Evolutionary conservation across 2,888 invertebrate genomes (phyloP).

Genomic region (Caenorhabditis virilis): DNA sequence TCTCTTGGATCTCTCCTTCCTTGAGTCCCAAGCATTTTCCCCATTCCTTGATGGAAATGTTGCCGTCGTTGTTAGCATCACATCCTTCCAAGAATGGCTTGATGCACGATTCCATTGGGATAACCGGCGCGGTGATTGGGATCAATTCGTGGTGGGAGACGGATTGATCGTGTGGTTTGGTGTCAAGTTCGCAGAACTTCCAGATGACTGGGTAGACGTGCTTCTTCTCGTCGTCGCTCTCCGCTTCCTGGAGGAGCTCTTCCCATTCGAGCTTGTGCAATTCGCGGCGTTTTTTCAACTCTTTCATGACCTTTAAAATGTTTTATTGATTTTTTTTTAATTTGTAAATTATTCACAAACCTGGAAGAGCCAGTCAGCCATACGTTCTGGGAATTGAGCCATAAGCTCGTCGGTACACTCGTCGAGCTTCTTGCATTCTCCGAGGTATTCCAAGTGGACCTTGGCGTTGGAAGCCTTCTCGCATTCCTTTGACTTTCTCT

Average conservation of each 20-base stretch:
- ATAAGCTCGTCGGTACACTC: slow-evolving; percentile 82
- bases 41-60: slow-evolving; percentile 90
- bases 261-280: slow-evolving; percentile 77
- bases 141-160: slow-evolving; percentile 93
- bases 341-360: no score
- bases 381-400: slow-evolving; percentile 90
- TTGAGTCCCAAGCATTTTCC: slow-evolving; percentile 79
- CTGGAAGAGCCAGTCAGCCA: slow-evolving; percentile 87
- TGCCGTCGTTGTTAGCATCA: slow-evolving; percentile 85
- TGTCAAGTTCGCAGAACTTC: slow-evolving; percentile 94
- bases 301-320: no score
- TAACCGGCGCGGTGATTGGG: slow-evolving; percentile 90
- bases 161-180: slow-evolving; percentile 81
- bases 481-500: slow-evolving; percentile 72
- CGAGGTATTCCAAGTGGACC: slow-evolving; percentile 88
- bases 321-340: no score
- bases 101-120: slow-evolving; percentile 95
- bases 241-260: slow-evolving; percentile 84
- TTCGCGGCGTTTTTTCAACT: slow-evolving; percentile 69
- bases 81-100: slow-evolving; percentile 86
- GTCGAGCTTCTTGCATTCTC: slow-evolving; percentile 73
- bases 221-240: slow-evolving; percentile 71
- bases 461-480: slow-evolving; percentile 55
- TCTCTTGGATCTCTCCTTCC: slow-evolving; percentile 73
- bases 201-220: slow-evolving; percentile 86